Evolutionary conservation across 2,888 invertebrate species (phyloP).

Genomic region (Criorhina ranunculi): DNA sequence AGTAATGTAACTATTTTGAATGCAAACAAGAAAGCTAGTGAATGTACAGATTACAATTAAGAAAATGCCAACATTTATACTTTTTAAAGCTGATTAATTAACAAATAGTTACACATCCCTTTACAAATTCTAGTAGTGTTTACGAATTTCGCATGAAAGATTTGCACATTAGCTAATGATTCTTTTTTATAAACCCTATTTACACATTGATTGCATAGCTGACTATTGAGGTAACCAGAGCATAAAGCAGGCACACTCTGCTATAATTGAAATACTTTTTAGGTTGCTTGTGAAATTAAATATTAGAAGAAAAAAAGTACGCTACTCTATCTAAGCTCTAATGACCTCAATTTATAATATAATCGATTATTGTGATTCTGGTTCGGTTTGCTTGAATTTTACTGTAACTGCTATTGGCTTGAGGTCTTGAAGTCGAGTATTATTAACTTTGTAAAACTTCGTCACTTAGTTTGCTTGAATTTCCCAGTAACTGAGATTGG

Average conservation of each 20-base stretch:
- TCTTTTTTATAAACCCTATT: background rate
- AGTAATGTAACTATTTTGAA: no score
- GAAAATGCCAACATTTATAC: background rate
- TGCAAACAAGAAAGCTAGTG: no score
- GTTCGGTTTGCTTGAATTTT: no score
- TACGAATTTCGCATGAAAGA: background rate
- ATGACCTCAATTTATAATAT: conserved; percentile 5
- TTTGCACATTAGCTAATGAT: no score
- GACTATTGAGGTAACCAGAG: background rate
- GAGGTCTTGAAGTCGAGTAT: no score
- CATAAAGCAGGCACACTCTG: background rate
- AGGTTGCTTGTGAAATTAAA: no score
- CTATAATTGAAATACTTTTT: background rate
- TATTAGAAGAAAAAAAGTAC: no score
- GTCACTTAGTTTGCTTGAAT: no score
- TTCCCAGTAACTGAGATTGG: no score
- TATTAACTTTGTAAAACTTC: no score
- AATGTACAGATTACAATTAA: no score
- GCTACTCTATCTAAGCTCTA: background rate
- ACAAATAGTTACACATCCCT: background rate
- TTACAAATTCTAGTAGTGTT: background rate
- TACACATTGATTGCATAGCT: background rate
- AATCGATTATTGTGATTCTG: background rate
- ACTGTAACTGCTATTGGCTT: no score
- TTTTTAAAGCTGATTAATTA: background rate